Percentiles rank a stretch among this genome's conserved stretches.
phyloP scores from a whole-genome alignment of 2,113 vertebrate species.

The Crotalus viridis region DNA sequence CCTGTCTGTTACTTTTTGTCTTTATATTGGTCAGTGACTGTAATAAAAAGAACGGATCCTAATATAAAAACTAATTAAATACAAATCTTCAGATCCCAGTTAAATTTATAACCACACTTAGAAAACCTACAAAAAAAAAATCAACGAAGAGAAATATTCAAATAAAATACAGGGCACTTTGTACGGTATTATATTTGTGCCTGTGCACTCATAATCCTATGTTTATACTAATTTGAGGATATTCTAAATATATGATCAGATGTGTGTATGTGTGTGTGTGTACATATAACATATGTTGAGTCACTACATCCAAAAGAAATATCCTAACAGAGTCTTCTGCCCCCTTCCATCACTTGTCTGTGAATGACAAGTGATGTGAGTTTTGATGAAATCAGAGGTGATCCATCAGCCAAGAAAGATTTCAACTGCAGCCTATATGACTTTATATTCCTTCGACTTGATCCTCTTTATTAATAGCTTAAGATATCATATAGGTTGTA shows the following conservation, averaged over 20 bases:
- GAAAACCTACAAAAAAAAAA: not conserved
- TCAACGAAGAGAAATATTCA: not conserved
- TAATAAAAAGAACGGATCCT: not conserved
- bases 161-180: not conserved
- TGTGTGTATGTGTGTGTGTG: not conserved
- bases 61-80: slow-evolving; percentile 3
- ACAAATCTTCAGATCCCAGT: not conserved
- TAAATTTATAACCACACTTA: not conserved
- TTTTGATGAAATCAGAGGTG: not conserved
- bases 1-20: not conserved
- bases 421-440: not conserved
- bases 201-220: not conserved
- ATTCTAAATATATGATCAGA: not conserved
- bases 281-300: not conserved
- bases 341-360: not conserved
- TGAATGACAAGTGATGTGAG: not conserved
- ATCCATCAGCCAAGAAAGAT: not conserved
- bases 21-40: not conserved
- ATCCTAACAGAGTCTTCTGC: not conserved
- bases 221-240: not conserved
- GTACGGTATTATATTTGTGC: not conserved
- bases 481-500: not conserved
- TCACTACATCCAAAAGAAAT: not conserved
- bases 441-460: not conserved
- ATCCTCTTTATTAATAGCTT: not conserved